Base-by-base conservation (phyloP, 2,797 vertebrate genomes). In the Bradypodion pumilum region DNA sequence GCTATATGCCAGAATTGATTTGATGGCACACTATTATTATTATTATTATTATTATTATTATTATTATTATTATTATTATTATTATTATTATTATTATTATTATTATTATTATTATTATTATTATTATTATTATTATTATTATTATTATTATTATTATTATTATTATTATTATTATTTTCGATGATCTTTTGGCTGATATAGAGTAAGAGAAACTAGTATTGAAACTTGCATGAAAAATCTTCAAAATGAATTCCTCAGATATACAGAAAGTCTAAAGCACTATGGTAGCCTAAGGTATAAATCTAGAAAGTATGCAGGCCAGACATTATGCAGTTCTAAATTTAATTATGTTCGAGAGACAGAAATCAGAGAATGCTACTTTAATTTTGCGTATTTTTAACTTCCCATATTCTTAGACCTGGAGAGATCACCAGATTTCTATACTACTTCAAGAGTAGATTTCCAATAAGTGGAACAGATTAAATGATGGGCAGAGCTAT, bases 101-200 rank as follows among this genome's bases (percentile, higher is more conserved):
- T n/a, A n/a, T n/a, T n/a, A n/a, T n/a, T n/a, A n/a, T n/a, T n/a
- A n/a, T n/a, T n/a, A n/a, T n/a, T n/a, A n/a, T n/a, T n/a, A n/a
- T n/a, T n/a, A n/a, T n/a, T n/a, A n/a, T n/a, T n/a, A n/a, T n/a
- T n/a, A n/a, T n/a, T n/a, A n/a, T n/a, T n/a, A n/a, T n/a, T n/a
- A n/a, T n/a, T n/a, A n/a, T n/a, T n/a, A n/a, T n/a, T n/a, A n/a
- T n/a, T n/a, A n/a, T n/a, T n/a, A n/a, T n/a, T n/a, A n/a, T n/a
- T n/a, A n/a, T n/a, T n/a, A n/a, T n/a, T n/a, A n/a, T n/a, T n/a
- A n/a, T n/a, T n/a, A n/a, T n/a, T n/a, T n/a, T n/a, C n/a, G n/a
- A n/a, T n/a, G n/a, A n/a, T n/a, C n/a, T n/a, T n/a, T 35, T 56
- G 86, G 66, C 78, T 88, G 69, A 85, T 69, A 76, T 82, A 90